These are phyloP conservation scores for Geodia barretti DNA, from an alignment of 37 sponge, comb jelly and placozoan genomes.

Conservation along the genomic window DNA sequence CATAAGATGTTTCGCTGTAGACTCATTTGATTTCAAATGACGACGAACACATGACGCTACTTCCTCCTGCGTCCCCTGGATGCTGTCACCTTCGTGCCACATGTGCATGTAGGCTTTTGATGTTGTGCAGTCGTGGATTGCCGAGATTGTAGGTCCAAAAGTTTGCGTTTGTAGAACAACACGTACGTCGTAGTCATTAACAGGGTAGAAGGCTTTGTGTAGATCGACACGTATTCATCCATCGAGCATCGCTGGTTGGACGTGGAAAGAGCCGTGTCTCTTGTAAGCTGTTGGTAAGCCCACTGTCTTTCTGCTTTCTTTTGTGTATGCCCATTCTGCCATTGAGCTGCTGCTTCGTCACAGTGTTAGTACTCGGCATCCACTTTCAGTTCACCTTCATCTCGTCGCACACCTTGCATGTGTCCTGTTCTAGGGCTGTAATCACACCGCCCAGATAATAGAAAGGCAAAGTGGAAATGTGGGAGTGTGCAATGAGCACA, in stretches of 20 bases:
- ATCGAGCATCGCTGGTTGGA: not conserved
- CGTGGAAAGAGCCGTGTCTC: constrained; percentile 12
- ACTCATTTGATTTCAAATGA: not conserved
- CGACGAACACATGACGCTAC: constrained; percentile 10
- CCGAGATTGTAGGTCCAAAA: constrained; percentile 52
- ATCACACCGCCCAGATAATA: no score
- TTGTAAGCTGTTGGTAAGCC: constrained; percentile 21
- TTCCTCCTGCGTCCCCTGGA: constrained; percentile 18
- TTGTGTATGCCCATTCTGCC: constrained; percentile 7
- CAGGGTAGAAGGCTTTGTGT: constrained; percentile 29
- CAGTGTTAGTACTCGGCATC: constrained; percentile 17
- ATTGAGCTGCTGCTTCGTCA: not conserved
- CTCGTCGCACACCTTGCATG: constrained; percentile 33
- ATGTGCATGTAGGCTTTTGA: constrained; percentile 17
- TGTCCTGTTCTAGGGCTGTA: constrained; percentile 30
- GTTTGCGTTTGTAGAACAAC: constrained; percentile 33
- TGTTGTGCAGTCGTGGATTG: constrained; percentile 19
- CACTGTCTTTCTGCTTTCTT: not conserved
- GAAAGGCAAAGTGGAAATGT: no score
- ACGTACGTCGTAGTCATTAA: constrained; percentile 13
- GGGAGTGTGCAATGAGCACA: no score
- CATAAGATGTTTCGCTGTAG: constrained; percentile 7
- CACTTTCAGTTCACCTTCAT: not conserved
- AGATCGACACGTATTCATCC: constrained; percentile 19
- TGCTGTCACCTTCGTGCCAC: constrained; percentile 25